Evolutionary conservation across 1,140 invertebrate genomes (phyloP), one percentile per base, ranked within the genome.

Genomic region (Dryas iulia): DNA sequence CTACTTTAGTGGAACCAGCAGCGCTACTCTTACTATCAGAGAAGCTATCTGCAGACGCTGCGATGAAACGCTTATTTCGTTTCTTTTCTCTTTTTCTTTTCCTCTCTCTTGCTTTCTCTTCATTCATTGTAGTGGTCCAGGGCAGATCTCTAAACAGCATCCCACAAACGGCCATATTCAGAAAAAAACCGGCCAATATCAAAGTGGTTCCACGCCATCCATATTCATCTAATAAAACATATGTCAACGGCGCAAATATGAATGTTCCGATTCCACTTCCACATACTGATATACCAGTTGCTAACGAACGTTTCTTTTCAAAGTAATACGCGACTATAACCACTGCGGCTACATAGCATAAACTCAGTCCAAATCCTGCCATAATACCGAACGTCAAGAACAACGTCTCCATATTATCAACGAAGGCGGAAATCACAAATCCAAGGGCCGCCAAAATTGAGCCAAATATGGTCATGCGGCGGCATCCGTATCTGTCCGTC

Each of bases 321-420:
- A 99, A 99, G 86, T 99, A 99, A 83, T 98, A 98, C 1, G 98
- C 97, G 2, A 99, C 98, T 73, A 98, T 97, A 0, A 99, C 98
- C 1, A 97, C 96, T 0, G 96, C 96, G 1, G 97, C 96, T 1
- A 98, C 97, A 82, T 97, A 97, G 78, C 97, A 97, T 23, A 98
- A 89, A 56, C 97, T 96, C 68, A 98, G 92, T 7, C 97, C 97
- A 73, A 97, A 96, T 1, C 97, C 97, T 1, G 97, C 95, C 69
- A 98, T 92, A 2, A 98, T 93, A 2, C 97, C 97, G 79, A 98
- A 97, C 0, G 97, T 97, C 53, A 98, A 87, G 77, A 96, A 97
- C 30, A 98, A 91, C 60, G 96, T 93, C 77, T 95, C 95, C 92
- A 97, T 95, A 21, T 95, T 96, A 74, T 95, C 94, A 4, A 94